Evolutionary conservation across 2,888 invertebrate genomes (phyloP).

Genomic region (Andrena fulva): DNA sequence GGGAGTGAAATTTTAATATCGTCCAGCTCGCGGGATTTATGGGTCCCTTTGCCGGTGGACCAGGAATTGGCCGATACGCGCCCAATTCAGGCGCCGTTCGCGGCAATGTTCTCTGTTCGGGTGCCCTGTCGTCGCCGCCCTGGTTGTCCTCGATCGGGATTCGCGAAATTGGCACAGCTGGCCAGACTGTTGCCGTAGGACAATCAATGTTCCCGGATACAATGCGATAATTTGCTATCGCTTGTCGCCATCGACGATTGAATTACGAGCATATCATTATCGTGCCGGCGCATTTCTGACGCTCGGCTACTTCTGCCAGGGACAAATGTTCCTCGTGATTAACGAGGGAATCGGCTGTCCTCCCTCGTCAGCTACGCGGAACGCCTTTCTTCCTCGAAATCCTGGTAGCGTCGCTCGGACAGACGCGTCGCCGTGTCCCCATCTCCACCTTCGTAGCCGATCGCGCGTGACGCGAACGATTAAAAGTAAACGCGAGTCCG

Average conservation of each 20-base stretch:
- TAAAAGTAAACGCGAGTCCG: too few species aligned
- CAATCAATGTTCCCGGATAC: slow-evolving; percentile 63
- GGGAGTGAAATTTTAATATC: slow-evolving; percentile 71
- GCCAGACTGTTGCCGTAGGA: slow-evolving; percentile 51
- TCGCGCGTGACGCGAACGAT: too few species aligned
- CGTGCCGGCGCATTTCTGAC: slow-evolving; percentile 51
- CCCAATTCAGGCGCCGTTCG: slow-evolving; percentile 32
- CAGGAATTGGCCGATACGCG: slow-evolving; percentile 50
- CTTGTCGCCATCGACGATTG: slow-evolving; percentile 61
- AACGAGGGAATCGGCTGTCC: slow-evolving; percentile 34
- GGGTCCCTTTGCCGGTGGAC: slow-evolving; percentile 33
- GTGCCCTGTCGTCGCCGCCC: slow-evolving; percentile 8
- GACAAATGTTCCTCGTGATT: slow-evolving; percentile 52
- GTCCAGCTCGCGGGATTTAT: slow-evolving; percentile 63
- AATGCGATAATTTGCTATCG: slow-evolving; percentile 65
- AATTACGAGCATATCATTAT: slow-evolving; percentile 64
- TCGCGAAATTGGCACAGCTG: slow-evolving; percentile 60
- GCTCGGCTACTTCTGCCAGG: slow-evolving; percentile 52
- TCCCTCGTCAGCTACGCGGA: background rate
- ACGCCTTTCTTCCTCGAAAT: background rate
- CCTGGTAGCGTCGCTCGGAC: background rate
- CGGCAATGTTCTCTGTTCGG: slow-evolving; percentile 25
- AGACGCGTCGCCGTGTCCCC: background rate
- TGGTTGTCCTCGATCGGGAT: slow-evolving; percentile 34
- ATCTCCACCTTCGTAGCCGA: background rate